phyloP scores from a whole-genome alignment of 2,113 vertebrate genomes.

The Albula glossodonta region DNA sequence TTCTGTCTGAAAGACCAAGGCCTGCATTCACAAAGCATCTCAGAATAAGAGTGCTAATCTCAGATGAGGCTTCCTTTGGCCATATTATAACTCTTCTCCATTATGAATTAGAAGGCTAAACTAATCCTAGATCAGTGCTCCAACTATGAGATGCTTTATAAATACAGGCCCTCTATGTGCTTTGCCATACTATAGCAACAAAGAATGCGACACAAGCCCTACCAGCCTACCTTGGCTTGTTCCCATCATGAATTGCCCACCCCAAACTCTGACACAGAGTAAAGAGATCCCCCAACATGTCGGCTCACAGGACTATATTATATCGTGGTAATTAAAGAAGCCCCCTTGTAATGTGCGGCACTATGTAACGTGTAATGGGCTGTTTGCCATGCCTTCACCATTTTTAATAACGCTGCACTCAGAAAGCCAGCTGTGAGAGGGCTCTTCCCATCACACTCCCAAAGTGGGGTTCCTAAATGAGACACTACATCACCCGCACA shows the following conservation, averaged over 20 bases:
- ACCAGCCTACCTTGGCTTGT: neutral
- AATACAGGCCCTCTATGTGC: neutral
- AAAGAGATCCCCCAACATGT: neutral
- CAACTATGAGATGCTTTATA: too few species aligned
- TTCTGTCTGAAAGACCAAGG: neutral
- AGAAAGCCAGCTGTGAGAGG: slow-evolving; percentile 52
- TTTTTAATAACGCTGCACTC: slow-evolving; percentile 63
- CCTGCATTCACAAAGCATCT: too few species aligned
- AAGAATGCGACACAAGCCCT: neutral
- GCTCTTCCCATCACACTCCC: slow-evolving; percentile 58
- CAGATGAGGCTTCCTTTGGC: too few species aligned
- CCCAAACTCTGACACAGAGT: neutral
- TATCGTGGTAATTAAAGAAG: slow-evolving; percentile 26
- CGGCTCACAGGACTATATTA: slow-evolving; percentile 2
- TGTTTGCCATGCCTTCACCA: slow-evolving; percentile 37
- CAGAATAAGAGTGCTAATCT: too few species aligned
- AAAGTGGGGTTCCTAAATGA: slow-evolving; percentile 58
- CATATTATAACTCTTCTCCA: too few species aligned
- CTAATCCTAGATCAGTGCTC: too few species aligned
- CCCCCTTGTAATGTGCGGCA: slow-evolving; percentile 7
- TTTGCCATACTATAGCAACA: neutral
- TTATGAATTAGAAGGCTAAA: too few species aligned
- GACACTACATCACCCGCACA: slow-evolving; percentile 51
- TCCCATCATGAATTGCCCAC: neutral
- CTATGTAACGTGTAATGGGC: slow-evolving; percentile 18